Evolutionary conservation across 2,113 vertebrate species (phyloP), one percentile per base, ranked within the genome.

Genomic region (Benitochromis conjunctus): DNA sequence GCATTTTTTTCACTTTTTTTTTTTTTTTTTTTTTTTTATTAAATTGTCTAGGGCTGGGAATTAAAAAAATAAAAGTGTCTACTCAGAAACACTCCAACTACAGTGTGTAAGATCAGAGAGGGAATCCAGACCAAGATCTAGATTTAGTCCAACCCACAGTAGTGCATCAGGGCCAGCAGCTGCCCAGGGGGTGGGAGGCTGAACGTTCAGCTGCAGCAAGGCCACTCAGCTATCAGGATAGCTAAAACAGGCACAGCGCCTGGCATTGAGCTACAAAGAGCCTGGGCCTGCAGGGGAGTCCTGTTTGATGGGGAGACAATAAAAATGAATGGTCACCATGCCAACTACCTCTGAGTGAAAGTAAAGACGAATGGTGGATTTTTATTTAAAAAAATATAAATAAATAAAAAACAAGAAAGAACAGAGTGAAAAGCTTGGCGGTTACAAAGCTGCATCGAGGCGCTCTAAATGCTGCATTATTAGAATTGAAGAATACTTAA

Each of bases 251-350:
- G 54, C 88, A 60, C 62, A 16, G 74, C 26, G 62, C 71, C 91
- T 91, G 91, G 92, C 88, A 90, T 24, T 6, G 10, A 79, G 64
- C 88, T 89, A 84, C 90, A 91, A 87, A 94, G 84, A 86, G 81
- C 64, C 53, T 14, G 41, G 26, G 83, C 86, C 82, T 92, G 90
- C 31, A 79, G 89, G 84, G 87, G 66, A 86, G 86, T 84, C 81
- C 66, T 85, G 82, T 91, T 88, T 92, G 91, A 96, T 96, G 90
- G 86, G 69, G 88, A 90, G 86, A 84, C 86, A 94, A 93, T 93
- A 93, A 94, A 95, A 86, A 89, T 88, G 74, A 62, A 89, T 62
- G 58, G 46, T 85, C 88, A 79, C 84, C 57, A 69, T 90, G 91
- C 94, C 92, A 94, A 88, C 84, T 91, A 81, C 88, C 82, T 92